These are phyloP conservation scores for Himalopsyche tibetana DNA, from an alignment of 2,888 invertebrate genomes.

Conservation along the genomic window DNA sequence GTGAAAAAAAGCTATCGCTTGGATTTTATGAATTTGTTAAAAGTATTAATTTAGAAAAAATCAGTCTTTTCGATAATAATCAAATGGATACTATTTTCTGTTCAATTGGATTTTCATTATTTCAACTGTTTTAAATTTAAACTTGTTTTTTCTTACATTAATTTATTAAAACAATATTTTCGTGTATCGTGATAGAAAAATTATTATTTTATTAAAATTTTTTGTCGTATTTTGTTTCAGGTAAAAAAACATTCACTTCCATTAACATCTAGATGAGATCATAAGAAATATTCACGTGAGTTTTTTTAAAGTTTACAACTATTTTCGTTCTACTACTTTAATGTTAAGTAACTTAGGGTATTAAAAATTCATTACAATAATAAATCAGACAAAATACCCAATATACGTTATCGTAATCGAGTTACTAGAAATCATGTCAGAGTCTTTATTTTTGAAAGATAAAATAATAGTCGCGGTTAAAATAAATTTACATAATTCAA, in stretches of 20 bases:
- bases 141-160: too few species aligned
- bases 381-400: not conserved
- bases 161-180: too few species aligned
- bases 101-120: too few species aligned
- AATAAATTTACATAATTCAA: conserved; percentile 31
- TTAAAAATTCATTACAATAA: not conserved
- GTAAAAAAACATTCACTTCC: not conserved
- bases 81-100: too few species aligned
- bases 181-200: too few species aligned
- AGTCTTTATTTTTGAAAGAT: not conserved
- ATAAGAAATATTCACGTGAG: not conserved
- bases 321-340: too few species aligned
- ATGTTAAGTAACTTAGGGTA: not conserved
- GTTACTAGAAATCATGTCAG: not conserved
- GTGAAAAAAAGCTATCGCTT: too few species aligned
- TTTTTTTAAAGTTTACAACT: not conserved
- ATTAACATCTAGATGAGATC: not conserved
- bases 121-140: too few species aligned
- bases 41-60: too few species aligned
- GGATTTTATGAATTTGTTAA: too few species aligned
- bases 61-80: too few species aligned
- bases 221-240: conserved; percentile 15
- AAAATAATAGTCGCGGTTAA: not conserved
- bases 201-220: too few species aligned
- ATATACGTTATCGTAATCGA: not conserved